A percentile compares a stretch with the other conserved stretches of the same genome.
phyloP scores from a whole-genome alignment of 2,113 vertebrate species.

The Lepus americanus region DNA sequence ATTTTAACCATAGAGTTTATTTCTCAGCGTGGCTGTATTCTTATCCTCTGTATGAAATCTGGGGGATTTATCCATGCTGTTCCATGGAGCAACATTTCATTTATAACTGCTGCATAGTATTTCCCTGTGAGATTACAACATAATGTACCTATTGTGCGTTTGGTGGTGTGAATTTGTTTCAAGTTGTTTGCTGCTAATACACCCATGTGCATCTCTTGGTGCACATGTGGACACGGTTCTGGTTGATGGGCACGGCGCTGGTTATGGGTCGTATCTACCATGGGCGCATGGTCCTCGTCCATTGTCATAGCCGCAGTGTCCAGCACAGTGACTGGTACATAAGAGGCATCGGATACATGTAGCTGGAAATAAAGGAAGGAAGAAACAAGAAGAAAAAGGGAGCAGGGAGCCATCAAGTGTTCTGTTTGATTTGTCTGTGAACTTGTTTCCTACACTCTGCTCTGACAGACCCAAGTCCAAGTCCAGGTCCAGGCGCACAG shows the following conservation, averaged over 20 bases:
- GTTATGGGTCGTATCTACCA: not conserved
- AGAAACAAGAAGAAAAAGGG: not conserved
- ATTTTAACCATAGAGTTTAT: not conserved
- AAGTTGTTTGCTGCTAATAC: not conserved
- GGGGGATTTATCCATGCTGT: not conserved
- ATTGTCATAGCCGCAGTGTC: not conserved
- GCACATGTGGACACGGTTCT: not conserved
- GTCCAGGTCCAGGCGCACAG: not conserved
- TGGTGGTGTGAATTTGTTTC: not conserved
- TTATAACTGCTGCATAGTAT: not conserved
- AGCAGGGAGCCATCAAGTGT: not conserved
- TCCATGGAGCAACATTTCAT: accelerated
- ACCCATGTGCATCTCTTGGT: not conserved
- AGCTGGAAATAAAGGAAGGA: not conserved
- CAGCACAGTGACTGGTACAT: not conserved
- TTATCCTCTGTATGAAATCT: not conserved
- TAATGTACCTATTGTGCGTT: too few relatives aligned
- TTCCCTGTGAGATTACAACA: not conserved
- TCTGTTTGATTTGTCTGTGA: not conserved
- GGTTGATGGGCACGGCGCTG: not conserved
- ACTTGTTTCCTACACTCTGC: not conserved
- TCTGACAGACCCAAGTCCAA: not conserved
- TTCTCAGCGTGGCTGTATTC: not conserved
- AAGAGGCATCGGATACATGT: not conserved
- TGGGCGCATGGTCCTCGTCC: not conserved